Evolutionary conservation across 1,140 invertebrate genomes (phyloP).

Genomic region (Drosophila orena): DNA sequence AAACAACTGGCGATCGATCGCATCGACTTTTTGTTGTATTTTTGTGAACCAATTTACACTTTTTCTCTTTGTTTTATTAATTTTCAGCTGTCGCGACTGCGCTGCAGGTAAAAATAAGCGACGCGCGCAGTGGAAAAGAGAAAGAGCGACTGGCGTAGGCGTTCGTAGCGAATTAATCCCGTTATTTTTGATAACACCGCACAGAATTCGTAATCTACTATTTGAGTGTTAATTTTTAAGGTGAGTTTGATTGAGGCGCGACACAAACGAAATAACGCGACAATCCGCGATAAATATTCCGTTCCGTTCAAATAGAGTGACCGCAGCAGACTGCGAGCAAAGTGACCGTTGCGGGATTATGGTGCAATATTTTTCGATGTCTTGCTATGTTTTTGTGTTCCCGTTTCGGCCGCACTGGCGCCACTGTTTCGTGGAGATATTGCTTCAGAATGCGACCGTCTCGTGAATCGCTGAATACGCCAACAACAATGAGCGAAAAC

Average conservation of each 20-base stretch:
- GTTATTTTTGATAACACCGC: slow-evolving; percentile 2
- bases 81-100: slow-evolving; percentile 40
- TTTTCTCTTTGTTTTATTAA: slow-evolving; percentile 32
- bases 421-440: background rate
- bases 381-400: background rate
- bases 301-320: slow-evolving; percentile 7
- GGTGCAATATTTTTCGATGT: background rate
- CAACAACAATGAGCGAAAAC: too few relatives aligned
- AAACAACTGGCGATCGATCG: slow-evolving; percentile 24
- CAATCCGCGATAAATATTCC: background rate
- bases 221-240: background rate
- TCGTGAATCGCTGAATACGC: too few relatives aligned
- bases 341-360: background rate
- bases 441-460: background rate
- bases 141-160: slow-evolving; percentile 17
- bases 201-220: slow-evolving; percentile 1
- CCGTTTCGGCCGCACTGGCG: background rate
- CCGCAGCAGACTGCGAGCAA: background rate
- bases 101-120: slow-evolving; percentile 40
- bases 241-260: slow-evolving; percentile 9
- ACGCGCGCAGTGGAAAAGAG: slow-evolving; percentile 26
- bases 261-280: slow-evolving; percentile 3
- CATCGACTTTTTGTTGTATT: slow-evolving; percentile 14
- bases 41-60: slow-evolving; percentile 49
- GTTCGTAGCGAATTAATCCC: background rate